Base-by-base conservation (phyloP, 35 echinoderm and acorn worm genomes). In the Ptychodera flava region DNA sequence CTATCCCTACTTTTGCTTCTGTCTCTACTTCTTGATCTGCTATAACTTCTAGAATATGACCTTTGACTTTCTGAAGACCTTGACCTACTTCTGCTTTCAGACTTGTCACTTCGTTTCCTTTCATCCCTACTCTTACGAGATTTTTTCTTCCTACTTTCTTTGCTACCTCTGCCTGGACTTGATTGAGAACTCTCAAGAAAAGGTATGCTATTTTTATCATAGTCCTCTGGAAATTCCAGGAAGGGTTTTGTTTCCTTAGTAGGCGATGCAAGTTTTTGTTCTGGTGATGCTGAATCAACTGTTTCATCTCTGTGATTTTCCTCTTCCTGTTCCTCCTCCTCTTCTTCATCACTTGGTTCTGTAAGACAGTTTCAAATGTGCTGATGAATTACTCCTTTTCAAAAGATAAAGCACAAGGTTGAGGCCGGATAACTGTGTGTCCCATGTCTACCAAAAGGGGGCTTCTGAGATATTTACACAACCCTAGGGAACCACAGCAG, bases 1-100 rank as follows among this genome's bases (percentile, higher is more conserved):
- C 75, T 53, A 36, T 81, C 78, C 1, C 33, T 12, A 36, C 79
- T 15, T 75, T 80, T 30, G 36, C 36, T 12, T 82, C 38, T 1
- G 16, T 33, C 37, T 82, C 87, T 35, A 82, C 84, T 52, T 85
- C 37, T 52, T 85, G 37, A 31, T 85, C 35, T 14, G 32, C 84
- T 85, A 75, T 38, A 45, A 85, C 28, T 10, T 31, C 37, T 79
- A 28, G 1, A 1, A 28, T 78, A 31, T 45, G 64, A 52, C 31
- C 82, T 80, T 31, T 82, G 45, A 30, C 29, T 76, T 82, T 31
- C 64, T 28, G 30, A 33, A 33, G 15, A 30, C 33, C 91, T 82
- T 80, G 22, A 33, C 75, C 35, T 78, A 1, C 16, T 88, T 83
- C 87, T 85, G 85, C 29, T 78, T 22, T 38, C 32, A 16, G 33